Base-by-base conservation (phyloP, 2,113 vertebrate species). In the Eubucco bourcierii region DNA sequence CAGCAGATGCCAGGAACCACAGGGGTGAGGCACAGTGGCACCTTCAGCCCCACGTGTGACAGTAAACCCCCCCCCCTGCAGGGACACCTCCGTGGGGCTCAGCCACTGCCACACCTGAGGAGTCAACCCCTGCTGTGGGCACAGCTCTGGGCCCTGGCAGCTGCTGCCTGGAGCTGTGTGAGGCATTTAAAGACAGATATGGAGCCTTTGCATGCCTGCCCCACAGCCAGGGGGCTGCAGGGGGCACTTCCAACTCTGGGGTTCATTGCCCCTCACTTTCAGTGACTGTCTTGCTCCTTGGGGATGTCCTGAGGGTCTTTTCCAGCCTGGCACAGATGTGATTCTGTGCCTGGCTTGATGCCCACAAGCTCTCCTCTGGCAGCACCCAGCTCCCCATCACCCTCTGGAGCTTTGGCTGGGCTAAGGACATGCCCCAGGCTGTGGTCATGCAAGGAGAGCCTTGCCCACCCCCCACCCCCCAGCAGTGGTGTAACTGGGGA, bases 41-140 rank as follows among this genome's bases (percentile, higher is more conserved):
- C 23, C 7, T 0, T 7, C 52, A 65, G 29, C 50, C 20, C 39
- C 63, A 8, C 0, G 0, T 5, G 46, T 4, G 70, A 21, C 12
- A 16, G 15, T 1, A 17, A 68, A 52, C 27, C n/a, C n/a, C n/a
- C 27, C 39, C 17, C 1, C 1, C 59, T 33, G 29, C 15, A 24
- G 65, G 68, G 59, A 37, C 65, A 8, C 44, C 15, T 9, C 17
- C 1, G 19, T 16, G 68, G 41, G 75, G 44, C 19, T 16, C 68
- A 28, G 50, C 34, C 0, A 0, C 18, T n/a, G 23, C 58, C 17
- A 2, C 0, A 12, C 6, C 31, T 16, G 2, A 50, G 71, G 52
- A 66, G 37, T 78, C 34, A 31, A 31, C 34, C 4, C 7, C 13
- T 5, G 2, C 24, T 0, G 0, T 6, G 39, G 53, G 60, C 47